Evolutionary conservation across 2,113 vertebrate genomes (phyloP).

Genomic region (Cottus gobio): DNA sequence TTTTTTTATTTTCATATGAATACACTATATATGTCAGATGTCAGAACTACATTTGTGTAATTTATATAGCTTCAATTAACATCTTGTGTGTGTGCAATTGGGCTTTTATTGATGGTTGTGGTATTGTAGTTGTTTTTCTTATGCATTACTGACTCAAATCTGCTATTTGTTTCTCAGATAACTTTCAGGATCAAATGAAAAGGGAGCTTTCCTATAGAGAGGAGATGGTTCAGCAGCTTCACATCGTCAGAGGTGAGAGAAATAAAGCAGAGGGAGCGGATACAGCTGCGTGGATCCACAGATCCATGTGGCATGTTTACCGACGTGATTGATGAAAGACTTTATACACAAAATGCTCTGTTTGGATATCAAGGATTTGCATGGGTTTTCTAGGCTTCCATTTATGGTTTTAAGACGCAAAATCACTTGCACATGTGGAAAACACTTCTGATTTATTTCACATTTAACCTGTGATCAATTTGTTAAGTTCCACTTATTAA

Average conservation of each 20-base stretch:
- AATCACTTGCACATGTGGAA: background rate
- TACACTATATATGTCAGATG: background rate
- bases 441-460: background rate
- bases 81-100: background rate
- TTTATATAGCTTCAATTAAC: background rate
- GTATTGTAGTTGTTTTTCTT: background rate
- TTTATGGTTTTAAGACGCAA: background rate
- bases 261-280: conserved; percentile 51
- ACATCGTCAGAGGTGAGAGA: conserved; percentile 95
- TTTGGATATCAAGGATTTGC: background rate
- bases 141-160: conserved; percentile 18
- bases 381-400: background rate
- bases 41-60: background rate
- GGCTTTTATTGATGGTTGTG: background rate
- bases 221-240: conserved; percentile 98
- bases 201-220: conserved; percentile 96
- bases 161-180: conserved; percentile 85
- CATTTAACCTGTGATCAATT: background rate
- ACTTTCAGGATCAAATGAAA: conserved; percentile 99
- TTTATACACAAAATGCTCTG: background rate
- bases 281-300: background rate
- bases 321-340: conserved; percentile 30
- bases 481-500: background rate
- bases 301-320: background rate
- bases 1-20: background rate